Evolutionary conservation across 2,113 vertebrate genomes (phyloP).

Genomic region (Gambusia holbrooki): DNA sequence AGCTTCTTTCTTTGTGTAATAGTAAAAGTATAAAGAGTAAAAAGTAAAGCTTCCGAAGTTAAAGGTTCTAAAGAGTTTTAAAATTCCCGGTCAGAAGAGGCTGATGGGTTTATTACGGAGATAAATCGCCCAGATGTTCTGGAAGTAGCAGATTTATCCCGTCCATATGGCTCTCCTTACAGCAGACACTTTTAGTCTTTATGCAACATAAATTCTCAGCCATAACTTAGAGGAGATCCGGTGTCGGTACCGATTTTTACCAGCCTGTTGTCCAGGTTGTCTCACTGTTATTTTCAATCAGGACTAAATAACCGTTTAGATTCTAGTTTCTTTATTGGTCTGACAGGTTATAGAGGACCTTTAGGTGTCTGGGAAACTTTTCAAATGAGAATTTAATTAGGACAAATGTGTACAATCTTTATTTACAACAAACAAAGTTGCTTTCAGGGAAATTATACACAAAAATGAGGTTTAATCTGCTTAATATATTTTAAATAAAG

Average conservation of each 20-base stretch:
- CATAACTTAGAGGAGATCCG: conserved; percentile 31
- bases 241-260: conserved; percentile 56
- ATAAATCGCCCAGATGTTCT: conserved; percentile 34
- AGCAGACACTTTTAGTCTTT: conserved; percentile 50
- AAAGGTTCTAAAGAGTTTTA: not conserved
- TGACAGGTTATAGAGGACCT: too few species aligned
- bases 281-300: not conserved
- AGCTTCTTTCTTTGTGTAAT: too few species aligned
- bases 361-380: too few species aligned
- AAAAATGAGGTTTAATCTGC: too few species aligned
- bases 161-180: conserved; percentile 62
- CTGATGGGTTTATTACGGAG: not conserved
- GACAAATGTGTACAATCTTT: too few species aligned
- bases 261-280: conserved; percentile 17
- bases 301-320: too few species aligned
- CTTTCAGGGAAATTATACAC: too few species aligned
- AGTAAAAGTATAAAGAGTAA: too few species aligned
- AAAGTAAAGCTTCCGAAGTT: too few species aligned
- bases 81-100: conserved; percentile 1
- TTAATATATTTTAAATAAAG: not conserved
- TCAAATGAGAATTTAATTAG: too few species aligned
- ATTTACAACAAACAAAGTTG: too few species aligned
- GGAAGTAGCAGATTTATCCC: conserved; percentile 41
- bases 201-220: conserved; percentile 45
- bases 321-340: too few species aligned